Percentiles rank a stretch among this genome's conserved stretches.
Evolutionary conservation across 2,888 invertebrate genomes (phyloP).

Genomic region (Hirtodrosophila duncani): DNA sequence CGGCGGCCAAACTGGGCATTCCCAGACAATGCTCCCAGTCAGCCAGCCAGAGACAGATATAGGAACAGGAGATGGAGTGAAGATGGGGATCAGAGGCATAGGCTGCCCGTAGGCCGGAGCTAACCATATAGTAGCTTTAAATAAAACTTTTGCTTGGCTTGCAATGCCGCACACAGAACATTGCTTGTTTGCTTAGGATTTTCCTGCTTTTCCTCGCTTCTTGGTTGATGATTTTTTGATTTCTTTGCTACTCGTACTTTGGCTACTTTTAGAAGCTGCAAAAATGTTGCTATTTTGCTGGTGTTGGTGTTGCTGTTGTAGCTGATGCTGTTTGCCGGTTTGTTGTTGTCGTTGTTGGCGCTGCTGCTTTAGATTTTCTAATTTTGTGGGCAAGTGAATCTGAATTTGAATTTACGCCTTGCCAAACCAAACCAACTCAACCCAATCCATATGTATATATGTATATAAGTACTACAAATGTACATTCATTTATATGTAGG

Average conservation of each 20-base stretch:
- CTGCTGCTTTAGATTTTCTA: conserved; percentile 65
- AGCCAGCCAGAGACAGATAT: neutral
- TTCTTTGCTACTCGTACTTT: conserved; percentile 27
- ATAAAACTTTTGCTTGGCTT: conserved; percentile 47
- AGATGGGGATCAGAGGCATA: conserved; percentile 21
- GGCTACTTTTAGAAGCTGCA: conserved; percentile 62
- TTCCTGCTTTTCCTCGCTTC: too few relatives aligned
- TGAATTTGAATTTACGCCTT: conserved; percentile 62
- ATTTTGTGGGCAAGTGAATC: conserved; percentile 72
- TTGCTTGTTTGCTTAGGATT: conserved; percentile 43
- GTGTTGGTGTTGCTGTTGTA: conserved; percentile 20
- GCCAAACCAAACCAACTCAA: conserved; percentile 5
- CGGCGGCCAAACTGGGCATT: conserved; percentile 58
- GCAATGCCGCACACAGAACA: conserved; percentile 4
- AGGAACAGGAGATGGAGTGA: conserved; percentile 1
- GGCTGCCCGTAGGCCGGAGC: conserved; percentile 1
- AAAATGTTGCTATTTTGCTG: conserved; percentile 54
- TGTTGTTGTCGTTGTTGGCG: conserved; percentile 26
- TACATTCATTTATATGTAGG: conserved; percentile 11
- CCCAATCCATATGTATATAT: conserved; percentile 13
- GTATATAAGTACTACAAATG: too few relatives aligned
- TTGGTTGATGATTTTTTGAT: neutral
- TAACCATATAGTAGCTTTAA: conserved; percentile 50
- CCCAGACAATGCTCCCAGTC: conserved; percentile 55
- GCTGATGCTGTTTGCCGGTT: conserved; percentile 18